A percentile compares a stretch with the other conserved stretches of the same genome.
These are phyloP conservation scores for Rhodophaea formosa DNA, from an alignment of 2,888 invertebrate genomes.

Conservation along the genomic window DNA sequence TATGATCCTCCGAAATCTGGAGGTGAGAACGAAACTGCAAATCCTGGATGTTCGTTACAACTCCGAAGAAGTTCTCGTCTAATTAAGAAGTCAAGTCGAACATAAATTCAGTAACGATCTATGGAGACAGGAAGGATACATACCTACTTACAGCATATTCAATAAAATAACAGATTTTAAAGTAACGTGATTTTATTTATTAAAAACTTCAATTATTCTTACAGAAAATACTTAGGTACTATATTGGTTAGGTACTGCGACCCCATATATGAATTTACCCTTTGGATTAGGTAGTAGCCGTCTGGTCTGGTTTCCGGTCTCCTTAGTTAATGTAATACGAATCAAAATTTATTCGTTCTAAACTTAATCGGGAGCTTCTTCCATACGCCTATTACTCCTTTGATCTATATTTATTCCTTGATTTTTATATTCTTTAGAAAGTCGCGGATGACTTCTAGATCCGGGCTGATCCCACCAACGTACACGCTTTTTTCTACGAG, in stretches of 20 bases:
- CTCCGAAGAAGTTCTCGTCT: constrained; percentile 24
- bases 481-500: constrained; percentile 21
- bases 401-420: background rate
- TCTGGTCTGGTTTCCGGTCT: too few species aligned
- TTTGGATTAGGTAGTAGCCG: too few species aligned
- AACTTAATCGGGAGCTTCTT: background rate
- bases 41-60: background rate
- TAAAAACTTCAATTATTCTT: background rate
- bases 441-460: background rate
- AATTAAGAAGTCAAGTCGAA: constrained; percentile 10
- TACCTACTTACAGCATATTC: background rate
- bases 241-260: background rate
- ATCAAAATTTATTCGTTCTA: background rate
- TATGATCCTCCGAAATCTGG: background rate
- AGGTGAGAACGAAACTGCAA: background rate
- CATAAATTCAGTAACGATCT: background rate
- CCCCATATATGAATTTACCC: too few species aligned
- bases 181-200: background rate
- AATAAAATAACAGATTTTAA: background rate
- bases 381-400: background rate
- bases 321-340: too few species aligned
- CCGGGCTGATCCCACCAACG: constrained; percentile 32
- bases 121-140: background rate
- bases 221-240: background rate
- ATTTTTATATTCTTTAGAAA: background rate